Percentiles rank a stretch among this genome's conserved stretches.
Evolutionary conservation across 2,797 vertebrate species (phyloP).

Genomic region (Xenentodon cancila): DNA sequence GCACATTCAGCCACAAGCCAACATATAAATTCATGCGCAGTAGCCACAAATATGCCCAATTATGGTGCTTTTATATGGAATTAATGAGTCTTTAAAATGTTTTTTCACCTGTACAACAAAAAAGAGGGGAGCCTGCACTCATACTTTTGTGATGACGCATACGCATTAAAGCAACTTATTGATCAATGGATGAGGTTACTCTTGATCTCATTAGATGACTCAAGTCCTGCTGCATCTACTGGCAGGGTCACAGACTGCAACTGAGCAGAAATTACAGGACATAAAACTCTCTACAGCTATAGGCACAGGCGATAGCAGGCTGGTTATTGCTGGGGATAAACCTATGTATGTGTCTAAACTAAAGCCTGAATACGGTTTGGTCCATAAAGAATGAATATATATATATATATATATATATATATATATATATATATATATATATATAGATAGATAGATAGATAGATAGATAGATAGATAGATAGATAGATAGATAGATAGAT

Average conservation of each 20-base stretch:
- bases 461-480: no score
- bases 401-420: no score
- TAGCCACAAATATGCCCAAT: slow-evolving; percentile 16
- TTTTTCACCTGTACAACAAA: slow-evolving; percentile 22
- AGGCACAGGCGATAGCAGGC: slow-evolving; percentile 6
- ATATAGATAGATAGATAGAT: no score
- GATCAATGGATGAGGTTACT: slow-evolving; percentile 51
- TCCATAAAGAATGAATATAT: not conserved
- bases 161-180: slow-evolving; percentile 41
- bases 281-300: slow-evolving; percentile 14
- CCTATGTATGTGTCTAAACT: no score
- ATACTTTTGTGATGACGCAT: slow-evolving; percentile 38
- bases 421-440: no score
- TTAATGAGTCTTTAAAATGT: slow-evolving; percentile 15
- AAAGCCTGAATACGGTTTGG: not conserved
- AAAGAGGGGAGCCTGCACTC: slow-evolving; percentile 36
- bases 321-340: slow-evolving; percentile 16
- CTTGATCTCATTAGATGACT: slow-evolving; percentile 46
- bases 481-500: no score
- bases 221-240: slow-evolving; percentile 41
- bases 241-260: slow-evolving; percentile 19
- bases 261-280: slow-evolving; percentile 43
- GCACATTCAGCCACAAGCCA: slow-evolving; percentile 42
- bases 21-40: slow-evolving; percentile 44
- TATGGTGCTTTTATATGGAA: slow-evolving; percentile 26